A percentile compares a stretch with the other conserved stretches of the same genome.
Conservation (phyloP, 2,113 vertebrate genomes). For the Lanius ludovicianus region DNA sequence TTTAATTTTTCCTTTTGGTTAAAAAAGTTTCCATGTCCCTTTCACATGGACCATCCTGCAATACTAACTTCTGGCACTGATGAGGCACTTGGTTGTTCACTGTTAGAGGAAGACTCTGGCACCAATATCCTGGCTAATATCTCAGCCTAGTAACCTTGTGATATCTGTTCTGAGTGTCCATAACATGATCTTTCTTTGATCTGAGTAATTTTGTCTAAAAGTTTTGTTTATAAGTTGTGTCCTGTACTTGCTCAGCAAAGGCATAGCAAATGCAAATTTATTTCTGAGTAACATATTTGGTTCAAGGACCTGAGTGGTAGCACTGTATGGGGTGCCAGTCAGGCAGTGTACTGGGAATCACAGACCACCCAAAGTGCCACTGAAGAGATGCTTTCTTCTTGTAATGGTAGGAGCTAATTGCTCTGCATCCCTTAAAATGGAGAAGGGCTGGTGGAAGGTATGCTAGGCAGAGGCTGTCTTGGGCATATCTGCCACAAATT, state of each 20-base stretch:
- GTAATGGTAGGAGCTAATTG: neutral
- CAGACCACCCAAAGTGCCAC: neutral
- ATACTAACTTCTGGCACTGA: neutral
- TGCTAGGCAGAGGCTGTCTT: neutral
- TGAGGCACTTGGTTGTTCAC: neutral
- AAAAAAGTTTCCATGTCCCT: neutral
- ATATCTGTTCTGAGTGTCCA: neutral
- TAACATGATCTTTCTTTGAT: neutral
- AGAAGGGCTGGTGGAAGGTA: neutral
- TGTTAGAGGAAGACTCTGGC: neutral
- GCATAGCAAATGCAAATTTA: neutral
- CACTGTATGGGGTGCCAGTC: neutral
- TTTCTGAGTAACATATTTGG: neutral
- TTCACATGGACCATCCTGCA: neutral
- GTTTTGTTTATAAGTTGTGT: neutral
- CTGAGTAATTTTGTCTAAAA: neutral
- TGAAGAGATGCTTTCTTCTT: neutral
- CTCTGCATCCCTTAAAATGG: neutral
- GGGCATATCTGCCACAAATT: neutral
- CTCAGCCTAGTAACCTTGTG: neutral
- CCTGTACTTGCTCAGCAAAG: neutral
- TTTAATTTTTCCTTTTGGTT: neutral
- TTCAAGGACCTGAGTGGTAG: neutral
- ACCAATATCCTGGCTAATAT: neutral
- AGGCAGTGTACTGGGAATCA: neutral